A percentile compares a stretch with the other conserved stretches of the same genome.
Conservation (phyloP, 2,888 invertebrate genomes). For the Polydrusus pterygomalis region DNA sequence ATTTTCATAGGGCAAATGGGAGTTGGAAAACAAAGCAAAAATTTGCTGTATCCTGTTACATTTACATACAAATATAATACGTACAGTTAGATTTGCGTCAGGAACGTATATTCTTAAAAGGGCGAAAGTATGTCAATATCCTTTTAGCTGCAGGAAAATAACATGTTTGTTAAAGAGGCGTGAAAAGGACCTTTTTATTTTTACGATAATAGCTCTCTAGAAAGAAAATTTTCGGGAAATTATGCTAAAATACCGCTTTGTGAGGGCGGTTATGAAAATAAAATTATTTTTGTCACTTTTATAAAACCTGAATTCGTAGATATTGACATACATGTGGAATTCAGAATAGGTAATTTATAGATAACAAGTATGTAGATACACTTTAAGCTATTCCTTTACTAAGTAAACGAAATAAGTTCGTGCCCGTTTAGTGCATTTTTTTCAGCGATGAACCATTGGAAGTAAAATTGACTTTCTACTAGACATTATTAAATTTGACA, state of each 20-base stretch:
- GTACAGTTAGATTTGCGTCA: background rate
- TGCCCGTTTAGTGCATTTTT: no score
- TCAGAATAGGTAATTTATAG: no score
- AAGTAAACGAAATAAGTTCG: no score
- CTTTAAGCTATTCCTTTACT: no score
- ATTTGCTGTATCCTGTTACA: constrained; percentile 9
- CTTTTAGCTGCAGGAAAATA: background rate
- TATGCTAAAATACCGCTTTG: background rate
- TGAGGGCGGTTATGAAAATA: no score
- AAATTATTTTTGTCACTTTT: no score
- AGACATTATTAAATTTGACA: no score
- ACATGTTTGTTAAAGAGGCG: background rate
- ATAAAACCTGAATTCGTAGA: no score
- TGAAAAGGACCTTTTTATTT: background rate
- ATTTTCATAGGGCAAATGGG: constrained; percentile 7
- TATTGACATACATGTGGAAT: no score
- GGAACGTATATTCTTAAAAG: background rate
- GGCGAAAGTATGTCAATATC: constrained; percentile 8
- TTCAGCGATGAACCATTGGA: no score
- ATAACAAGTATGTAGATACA: no score
- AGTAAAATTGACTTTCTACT: no score
- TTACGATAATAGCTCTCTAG: background rate
- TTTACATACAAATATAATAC: background rate
- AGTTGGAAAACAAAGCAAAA: constrained; percentile 15
- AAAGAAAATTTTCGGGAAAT: background rate